Evolutionary conservation across 2,888 invertebrate species (phyloP).

Genomic region (Morpho deidamia): DNA sequence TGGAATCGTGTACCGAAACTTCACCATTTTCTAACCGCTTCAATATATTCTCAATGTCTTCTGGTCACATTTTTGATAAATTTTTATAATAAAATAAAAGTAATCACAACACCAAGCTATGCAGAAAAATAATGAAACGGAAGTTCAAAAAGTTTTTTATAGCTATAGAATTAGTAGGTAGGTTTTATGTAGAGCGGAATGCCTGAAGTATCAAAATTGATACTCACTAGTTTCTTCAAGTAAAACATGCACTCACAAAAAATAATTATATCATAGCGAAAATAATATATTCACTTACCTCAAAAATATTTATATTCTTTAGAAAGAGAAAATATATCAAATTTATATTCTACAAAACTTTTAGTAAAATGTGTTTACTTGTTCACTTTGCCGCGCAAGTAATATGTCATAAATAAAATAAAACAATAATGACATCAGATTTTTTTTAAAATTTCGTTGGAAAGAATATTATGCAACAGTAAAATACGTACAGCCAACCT

Average conservation of each 20-base stretch:
- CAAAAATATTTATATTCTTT: constrained; percentile 30
- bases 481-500: constrained; percentile 31
- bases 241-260: constrained; percentile 31
- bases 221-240: constrained; percentile 33
- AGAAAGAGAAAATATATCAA: constrained; percentile 32
- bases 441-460: constrained; percentile 30
- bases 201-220: constrained; percentile 36
- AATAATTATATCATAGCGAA: constrained; percentile 32
- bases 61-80: constrained; percentile 35
- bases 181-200: constrained; percentile 33
- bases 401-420: constrained; percentile 14
- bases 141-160: constrained; percentile 28
- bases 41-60: constrained; percentile 35
- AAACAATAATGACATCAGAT: constrained; percentile 23
- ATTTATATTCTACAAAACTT: constrained; percentile 33
- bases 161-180: constrained; percentile 32
- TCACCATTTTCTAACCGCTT: constrained; percentile 33
- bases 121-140: constrained; percentile 28
- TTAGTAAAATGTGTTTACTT: constrained; percentile 30
- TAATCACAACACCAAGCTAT: constrained; percentile 33
- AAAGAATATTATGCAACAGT: constrained; percentile 30
- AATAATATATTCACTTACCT: constrained; percentile 35
- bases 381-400: constrained; percentile 23
- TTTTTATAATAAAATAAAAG: constrained; percentile 32
- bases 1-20: constrained; percentile 35